Evolutionary conservation across 2,888 invertebrate species (phyloP).

Genomic region (Lathronympha strigana): DNA sequence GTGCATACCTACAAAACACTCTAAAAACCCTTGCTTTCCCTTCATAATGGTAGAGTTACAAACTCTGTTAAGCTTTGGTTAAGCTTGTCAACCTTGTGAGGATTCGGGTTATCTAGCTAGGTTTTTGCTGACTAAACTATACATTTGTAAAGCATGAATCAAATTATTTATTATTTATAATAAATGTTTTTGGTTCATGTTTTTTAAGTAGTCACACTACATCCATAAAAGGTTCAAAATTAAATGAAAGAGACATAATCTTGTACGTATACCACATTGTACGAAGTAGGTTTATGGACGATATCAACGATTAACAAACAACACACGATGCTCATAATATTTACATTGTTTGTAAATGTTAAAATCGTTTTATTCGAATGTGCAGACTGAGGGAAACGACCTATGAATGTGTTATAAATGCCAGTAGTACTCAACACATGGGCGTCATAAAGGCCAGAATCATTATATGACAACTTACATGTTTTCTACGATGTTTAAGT

Average conservation of each 20-base stretch:
- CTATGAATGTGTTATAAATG: conserved; percentile 39
- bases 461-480: not conserved
- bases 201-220: not conserved
- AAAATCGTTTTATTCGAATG: conserved; percentile 34
- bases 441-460: not conserved
- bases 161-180: too few relatives aligned
- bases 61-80: too few relatives aligned
- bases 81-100: too few relatives aligned
- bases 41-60: too few relatives aligned
- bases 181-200: too few relatives aligned
- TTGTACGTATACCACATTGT: conserved; percentile 26
- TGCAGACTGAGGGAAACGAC: conserved; percentile 22
- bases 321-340: conserved; percentile 38
- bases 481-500: too few relatives aligned
- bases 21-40: too few relatives aligned
- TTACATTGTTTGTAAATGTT: conserved; percentile 37
- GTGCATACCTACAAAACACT: too few relatives aligned
- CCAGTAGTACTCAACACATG: conserved; percentile 29
- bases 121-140: too few relatives aligned
- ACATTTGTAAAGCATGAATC: too few relatives aligned
- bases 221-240: not conserved
- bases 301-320: conserved; percentile 38
- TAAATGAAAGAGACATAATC: not conserved
- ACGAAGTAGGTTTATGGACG: conserved; percentile 38
- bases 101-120: too few relatives aligned